Evolutionary conservation across 2,797 vertebrate species (phyloP), one percentile per base, ranked within the genome.

Genomic region (Semotilus atromaculatus): DNA sequence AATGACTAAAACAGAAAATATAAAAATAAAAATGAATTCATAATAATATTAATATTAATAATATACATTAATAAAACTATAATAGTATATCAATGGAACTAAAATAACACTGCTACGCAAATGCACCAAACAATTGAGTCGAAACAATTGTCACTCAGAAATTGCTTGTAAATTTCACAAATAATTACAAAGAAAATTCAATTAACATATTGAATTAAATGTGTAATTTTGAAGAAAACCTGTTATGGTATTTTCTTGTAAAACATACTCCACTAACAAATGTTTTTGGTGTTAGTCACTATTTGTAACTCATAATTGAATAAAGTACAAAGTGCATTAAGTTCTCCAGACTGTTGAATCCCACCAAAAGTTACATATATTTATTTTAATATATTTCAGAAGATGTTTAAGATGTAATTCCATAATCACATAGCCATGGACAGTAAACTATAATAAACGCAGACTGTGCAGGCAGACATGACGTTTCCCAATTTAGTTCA

Each of bases 401-500:
- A 23, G 68, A 82, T 73, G 43, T 62, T 21, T 36, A 51, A 82
- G n/a, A 74, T 34, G 36, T 82, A 62, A 72, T 48, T 48, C 40
- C 38, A 48, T 82, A 74, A 82, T 82, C 55, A 82, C 60, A 51
- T 29, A 55, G 40, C 45, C 62, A 29, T 3, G 26, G 29, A 14
- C 74, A 55, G 36, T 38, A 48, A 72, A 51, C 40, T 60, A 85
- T 80, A 58, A 78, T 60, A 84, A 58, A 60, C 7, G 19, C 73
- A 83, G 82, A 79, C 75, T 48, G 51, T 6, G 38, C 55, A 79
- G 67, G 26, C 81, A 79, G 75, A 85, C 76, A 80, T 73, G 67
- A 83, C 67, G 67, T 64, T 83, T 75, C 58, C 60, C 29, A 29
- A 51, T 79, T 40, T 72, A 85, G 76, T 79, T 85, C 83, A 85